Percentiles rank a stretch among this genome's conserved stretches.
These are phyloP conservation scores for Halisarca cf. caerulea DNA, from an alignment of 37 sponge, comb jelly and placozoan species.

Conservation along the genomic window DNA sequence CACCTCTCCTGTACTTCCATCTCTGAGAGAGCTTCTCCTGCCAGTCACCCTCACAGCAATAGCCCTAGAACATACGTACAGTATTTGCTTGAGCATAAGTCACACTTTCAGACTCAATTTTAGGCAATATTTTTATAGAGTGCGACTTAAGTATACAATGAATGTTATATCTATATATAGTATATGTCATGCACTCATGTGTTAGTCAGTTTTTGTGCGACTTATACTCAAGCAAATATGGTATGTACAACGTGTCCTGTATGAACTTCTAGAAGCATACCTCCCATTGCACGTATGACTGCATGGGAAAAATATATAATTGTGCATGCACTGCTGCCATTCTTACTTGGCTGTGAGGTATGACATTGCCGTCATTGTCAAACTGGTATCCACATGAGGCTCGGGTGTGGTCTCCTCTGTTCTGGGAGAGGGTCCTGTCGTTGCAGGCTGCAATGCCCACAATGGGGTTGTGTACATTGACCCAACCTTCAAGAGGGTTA, in stretches of 20 bases:
- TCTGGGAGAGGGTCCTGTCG: neutral
- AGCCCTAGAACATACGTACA: constrained; percentile 29
- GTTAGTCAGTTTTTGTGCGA: too few species aligned
- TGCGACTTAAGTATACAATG: too few species aligned
- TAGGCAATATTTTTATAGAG: neutral
- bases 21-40: constrained; percentile 41
- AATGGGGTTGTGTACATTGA: constrained; percentile 10
- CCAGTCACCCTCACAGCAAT: constrained; percentile 42
- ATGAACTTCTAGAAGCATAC: too few species aligned
- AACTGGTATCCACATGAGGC: constrained; percentile 13
- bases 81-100: neutral
- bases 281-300: too few species aligned
- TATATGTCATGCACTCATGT: too few species aligned
- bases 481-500: constrained; percentile 15
- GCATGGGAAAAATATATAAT: too few species aligned
- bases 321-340: too few species aligned
- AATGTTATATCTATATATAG: neutral
- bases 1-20: constrained; percentile 68
- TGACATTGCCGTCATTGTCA: neutral
- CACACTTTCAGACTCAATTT: neutral
- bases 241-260: too few species aligned
- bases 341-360: constrained; percentile 1
- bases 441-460: constrained; percentile 7
- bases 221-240: too few species aligned
- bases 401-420: neutral